Evolutionary conservation across 2,113 vertebrate species (phyloP).

Genomic region (Rallus limicola): DNA sequence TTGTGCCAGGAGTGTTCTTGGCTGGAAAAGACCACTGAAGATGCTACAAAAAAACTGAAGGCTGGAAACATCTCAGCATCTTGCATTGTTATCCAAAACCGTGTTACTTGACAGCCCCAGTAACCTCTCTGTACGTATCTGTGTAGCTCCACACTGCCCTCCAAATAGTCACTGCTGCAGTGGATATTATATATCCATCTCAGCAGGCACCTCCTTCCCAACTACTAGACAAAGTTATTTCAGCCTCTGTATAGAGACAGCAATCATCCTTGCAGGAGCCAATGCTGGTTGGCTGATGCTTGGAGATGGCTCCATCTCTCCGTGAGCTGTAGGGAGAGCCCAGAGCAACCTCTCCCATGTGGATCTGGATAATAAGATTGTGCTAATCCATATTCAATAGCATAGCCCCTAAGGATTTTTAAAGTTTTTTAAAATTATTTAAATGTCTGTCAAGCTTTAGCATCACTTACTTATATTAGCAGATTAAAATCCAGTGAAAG

Average conservation of each 20-base stretch:
- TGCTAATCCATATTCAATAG: background rate
- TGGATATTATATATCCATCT: rapidly evolving
- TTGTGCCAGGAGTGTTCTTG: rapidly evolving
- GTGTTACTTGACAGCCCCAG: rapidly evolving
- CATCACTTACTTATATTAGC: background rate
- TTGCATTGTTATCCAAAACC: background rate
- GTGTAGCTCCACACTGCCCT: background rate
- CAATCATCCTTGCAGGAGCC: background rate
- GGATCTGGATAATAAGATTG: background rate
- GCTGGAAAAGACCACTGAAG: background rate
- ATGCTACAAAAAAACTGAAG: background rate
- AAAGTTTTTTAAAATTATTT: background rate
- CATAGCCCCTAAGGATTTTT: background rate
- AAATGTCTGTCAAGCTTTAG: background rate
- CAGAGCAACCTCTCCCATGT: rapidly evolving
- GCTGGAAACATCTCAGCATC: background rate
- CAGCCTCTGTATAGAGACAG: rapidly evolving
- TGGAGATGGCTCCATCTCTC: rapidly evolving
- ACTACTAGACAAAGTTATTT: background rate
- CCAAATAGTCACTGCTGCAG: background rate
- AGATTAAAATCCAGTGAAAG: background rate
- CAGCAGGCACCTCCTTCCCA: background rate
- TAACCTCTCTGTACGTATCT: too few relatives aligned
- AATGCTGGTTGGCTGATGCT: background rate
- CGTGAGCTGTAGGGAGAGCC: background rate